Conservation (phyloP, 2,113 vertebrate genomes). For the Bungarus multicinctus region DNA sequence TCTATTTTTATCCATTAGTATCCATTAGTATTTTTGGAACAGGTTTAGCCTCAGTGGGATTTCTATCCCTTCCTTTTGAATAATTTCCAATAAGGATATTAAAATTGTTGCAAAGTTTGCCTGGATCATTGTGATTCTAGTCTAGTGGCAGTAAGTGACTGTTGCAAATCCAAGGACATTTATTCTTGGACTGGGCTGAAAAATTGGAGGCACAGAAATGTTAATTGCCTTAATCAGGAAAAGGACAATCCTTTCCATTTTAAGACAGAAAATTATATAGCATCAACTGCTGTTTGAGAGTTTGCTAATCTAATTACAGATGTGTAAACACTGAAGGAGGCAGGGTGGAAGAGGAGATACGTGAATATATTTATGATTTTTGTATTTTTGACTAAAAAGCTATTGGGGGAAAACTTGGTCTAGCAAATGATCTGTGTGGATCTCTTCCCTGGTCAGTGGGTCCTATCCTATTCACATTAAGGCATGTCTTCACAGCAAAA, state of each 20-base stretch:
- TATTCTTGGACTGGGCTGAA: slow-evolving; percentile 57
- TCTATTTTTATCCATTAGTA: slow-evolving; percentile 58
- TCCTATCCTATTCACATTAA: background rate
- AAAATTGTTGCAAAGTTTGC: slow-evolving; percentile 52
- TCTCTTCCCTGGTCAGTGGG: background rate
- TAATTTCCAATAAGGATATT: slow-evolving; percentile 60
- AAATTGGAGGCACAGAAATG: slow-evolving; percentile 45
- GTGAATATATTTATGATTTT: background rate
- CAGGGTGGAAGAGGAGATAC: slow-evolving; percentile 22
- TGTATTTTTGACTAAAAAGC: slow-evolving; percentile 11
- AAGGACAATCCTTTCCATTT: slow-evolving; percentile 67
- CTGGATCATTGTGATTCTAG: slow-evolving; percentile 39
- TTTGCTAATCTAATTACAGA: slow-evolving; percentile 67
- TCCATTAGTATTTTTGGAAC: slow-evolving; percentile 59
- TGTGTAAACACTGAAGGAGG: slow-evolving; percentile 42
- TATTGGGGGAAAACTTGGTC: background rate
- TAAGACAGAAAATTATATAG: slow-evolving; percentile 57
- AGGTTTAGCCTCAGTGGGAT: slow-evolving; percentile 56
- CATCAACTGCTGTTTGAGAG: slow-evolving; percentile 67
- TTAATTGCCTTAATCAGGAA: slow-evolving; percentile 65
- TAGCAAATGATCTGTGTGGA: background rate
- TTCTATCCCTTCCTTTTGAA: slow-evolving; percentile 48
- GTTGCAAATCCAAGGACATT: slow-evolving; percentile 46
- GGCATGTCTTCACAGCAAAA: background rate
- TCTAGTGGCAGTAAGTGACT: slow-evolving; percentile 43